phyloP scores from a whole-genome alignment of 2,113 vertebrate genomes.

The Lathamus discolor region DNA sequence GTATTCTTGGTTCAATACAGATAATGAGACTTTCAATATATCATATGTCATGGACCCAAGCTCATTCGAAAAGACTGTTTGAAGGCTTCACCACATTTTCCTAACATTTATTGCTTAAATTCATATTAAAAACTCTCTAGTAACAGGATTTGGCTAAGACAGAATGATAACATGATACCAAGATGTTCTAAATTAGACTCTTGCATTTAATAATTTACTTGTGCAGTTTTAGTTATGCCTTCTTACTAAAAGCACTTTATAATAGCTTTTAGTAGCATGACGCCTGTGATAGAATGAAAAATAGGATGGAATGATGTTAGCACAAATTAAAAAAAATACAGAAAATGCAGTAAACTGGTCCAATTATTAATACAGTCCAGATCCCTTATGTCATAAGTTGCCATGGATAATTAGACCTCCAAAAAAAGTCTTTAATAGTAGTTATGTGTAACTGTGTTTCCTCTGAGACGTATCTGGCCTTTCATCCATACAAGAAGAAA shows the following conservation, averaged over 20 bases:
- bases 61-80: background rate
- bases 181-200: background rate
- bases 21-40: background rate
- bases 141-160: background rate
- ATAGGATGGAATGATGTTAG: background rate
- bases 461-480: background rate
- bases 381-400: background rate
- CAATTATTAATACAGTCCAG: background rate
- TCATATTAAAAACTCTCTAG: background rate
- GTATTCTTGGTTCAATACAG: background rate
- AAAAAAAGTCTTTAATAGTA: background rate
- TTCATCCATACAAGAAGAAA: background rate
- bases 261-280: background rate
- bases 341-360: background rate
- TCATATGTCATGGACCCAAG: background rate
- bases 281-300: background rate
- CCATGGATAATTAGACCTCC: background rate
- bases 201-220: background rate
- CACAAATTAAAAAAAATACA: background rate
- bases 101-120: background rate
- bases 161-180: background rate
- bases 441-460: background rate
- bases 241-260: background rate
- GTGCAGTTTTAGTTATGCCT: background rate
- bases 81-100: background rate